phyloP scores from a whole-genome alignment of 2,888 invertebrate species.

The Nineta flava region DNA sequence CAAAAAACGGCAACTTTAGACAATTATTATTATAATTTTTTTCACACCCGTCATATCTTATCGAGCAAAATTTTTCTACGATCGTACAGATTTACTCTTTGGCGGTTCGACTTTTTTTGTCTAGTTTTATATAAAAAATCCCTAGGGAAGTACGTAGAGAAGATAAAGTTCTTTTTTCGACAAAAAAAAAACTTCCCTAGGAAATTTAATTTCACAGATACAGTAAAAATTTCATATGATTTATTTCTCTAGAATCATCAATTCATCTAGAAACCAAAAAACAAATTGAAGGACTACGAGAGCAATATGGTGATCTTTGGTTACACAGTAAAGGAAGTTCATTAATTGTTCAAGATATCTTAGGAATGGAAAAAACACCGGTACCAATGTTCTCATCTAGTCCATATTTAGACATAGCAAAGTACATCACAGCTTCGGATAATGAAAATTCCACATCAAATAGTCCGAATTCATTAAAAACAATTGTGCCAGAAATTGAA shows the following conservation, averaged over 20 bases:
- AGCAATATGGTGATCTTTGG: constrained; percentile 45
- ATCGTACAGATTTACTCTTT: too few relatives aligned
- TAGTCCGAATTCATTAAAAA: constrained; percentile 1
- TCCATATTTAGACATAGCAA: constrained; percentile 10
- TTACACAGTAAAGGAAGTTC: constrained; percentile 35
- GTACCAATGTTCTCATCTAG: constrained; percentile 15
- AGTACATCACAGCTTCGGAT: not conserved
- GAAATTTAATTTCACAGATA: too few relatives aligned
- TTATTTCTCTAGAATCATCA: constrained; percentile 18
- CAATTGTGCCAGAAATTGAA: constrained; percentile 1
- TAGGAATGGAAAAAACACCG: constrained; percentile 30
- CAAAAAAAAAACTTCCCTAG: too few relatives aligned
- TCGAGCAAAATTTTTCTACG: too few relatives aligned
- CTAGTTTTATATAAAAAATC: too few relatives aligned
- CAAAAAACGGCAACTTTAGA: too few relatives aligned
- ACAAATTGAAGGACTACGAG: constrained; percentile 37
- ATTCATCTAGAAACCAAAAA: constrained; percentile 38
- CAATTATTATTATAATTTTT: too few relatives aligned
- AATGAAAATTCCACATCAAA: not conserved
- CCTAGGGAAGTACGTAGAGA: too few relatives aligned
- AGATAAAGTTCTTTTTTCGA: too few relatives aligned
- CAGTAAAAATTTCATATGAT: too few relatives aligned
- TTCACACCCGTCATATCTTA: too few relatives aligned
- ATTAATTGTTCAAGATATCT: constrained; percentile 32
- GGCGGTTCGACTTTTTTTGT: too few relatives aligned